These are phyloP conservation scores for Fistularia tabacaria DNA, from an alignment of 2,797 vertebrate genomes.

Conservation along the genomic window DNA sequence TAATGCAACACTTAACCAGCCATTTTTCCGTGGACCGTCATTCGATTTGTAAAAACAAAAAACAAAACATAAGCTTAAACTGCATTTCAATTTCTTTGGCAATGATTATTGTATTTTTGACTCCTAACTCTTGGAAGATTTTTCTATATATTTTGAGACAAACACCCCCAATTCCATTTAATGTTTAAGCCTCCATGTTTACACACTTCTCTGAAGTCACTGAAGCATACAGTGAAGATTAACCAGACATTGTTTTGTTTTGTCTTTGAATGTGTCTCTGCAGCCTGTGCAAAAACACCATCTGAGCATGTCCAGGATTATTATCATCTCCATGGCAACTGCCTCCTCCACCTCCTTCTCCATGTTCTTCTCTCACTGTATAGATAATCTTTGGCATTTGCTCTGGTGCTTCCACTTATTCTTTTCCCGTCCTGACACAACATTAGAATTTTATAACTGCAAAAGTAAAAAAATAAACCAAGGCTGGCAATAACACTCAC, in stretches of 20 bases:
- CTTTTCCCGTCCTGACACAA: constrained; percentile 50
- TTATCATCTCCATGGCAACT: constrained; percentile 65
- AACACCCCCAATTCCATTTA: constrained; percentile 16
- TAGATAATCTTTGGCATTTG: constrained; percentile 53
- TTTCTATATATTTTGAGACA: constrained; percentile 4
- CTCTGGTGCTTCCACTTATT: constrained; percentile 50
- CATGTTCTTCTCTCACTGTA: constrained; percentile 7
- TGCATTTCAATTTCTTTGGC: neutral
- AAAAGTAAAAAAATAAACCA: constrained; percentile 65
- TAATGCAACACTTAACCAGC: no score
- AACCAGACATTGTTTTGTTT: constrained; percentile 53
- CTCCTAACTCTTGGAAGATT: neutral
- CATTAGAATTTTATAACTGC: constrained; percentile 70
- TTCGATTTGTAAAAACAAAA: no score
- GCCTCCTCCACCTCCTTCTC: constrained; percentile 51
- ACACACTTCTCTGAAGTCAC: constrained; percentile 41
- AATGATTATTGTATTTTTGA: neutral
- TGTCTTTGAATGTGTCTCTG: constrained; percentile 38
- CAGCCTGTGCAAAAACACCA: constrained; percentile 41
- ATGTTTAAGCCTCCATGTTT: constrained; percentile 33
- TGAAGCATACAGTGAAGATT: constrained; percentile 50
- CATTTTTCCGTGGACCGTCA: no score
- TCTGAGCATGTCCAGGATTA: constrained; percentile 60
- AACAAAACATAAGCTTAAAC: no score
- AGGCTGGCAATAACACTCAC: constrained; percentile 56